A percentile compares a stretch with the other conserved stretches of the same genome.
Conservation (phyloP, 2,113 vertebrate species). For the Gobius niger region DNA sequence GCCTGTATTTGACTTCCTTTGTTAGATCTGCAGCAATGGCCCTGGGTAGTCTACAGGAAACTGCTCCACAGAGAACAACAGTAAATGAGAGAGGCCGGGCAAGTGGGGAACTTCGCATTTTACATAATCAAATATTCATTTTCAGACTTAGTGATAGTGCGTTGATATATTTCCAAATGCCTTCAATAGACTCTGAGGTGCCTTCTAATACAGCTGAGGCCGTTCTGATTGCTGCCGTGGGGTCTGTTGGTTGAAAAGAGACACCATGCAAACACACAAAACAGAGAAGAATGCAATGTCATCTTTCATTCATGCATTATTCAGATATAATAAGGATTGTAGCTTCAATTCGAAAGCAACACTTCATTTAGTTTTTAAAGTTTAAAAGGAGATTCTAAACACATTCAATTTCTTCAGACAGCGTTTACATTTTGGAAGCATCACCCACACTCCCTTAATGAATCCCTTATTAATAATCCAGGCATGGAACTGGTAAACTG, state of each 20-base stretch:
- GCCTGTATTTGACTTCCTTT: constrained; percentile 54
- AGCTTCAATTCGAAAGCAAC: too few relatives aligned
- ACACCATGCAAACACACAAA: constrained; percentile 46
- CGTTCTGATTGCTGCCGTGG: constrained; percentile 36
- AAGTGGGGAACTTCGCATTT: constrained; percentile 28
- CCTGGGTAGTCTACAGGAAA: constrained; percentile 55
- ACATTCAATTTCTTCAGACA: background rate
- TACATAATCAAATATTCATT: constrained; percentile 38
- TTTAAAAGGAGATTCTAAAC: background rate
- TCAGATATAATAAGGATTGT: constrained; percentile 30
- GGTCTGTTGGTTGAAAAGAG: constrained; percentile 20
- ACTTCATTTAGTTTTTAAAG: background rate
- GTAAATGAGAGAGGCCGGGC: constrained; percentile 17
- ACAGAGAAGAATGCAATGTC: constrained; percentile 35
- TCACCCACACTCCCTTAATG: background rate
- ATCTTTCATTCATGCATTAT: constrained; percentile 20
- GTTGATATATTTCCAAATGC: constrained; percentile 19
- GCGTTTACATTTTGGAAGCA: background rate
- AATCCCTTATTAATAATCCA: background rate
- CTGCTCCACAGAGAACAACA: constrained; percentile 45
- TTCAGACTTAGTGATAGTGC: constrained; percentile 21
- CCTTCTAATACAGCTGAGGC: constrained; percentile 30
- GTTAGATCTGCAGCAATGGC: constrained; percentile 46
- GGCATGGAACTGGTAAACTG: too few relatives aligned
- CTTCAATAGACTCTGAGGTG: constrained; percentile 13